Evolutionary conservation across 2,888 invertebrate genomes (phyloP), one percentile per base, ranked within the genome.

Genomic region (Heliconius ethilla): DNA sequence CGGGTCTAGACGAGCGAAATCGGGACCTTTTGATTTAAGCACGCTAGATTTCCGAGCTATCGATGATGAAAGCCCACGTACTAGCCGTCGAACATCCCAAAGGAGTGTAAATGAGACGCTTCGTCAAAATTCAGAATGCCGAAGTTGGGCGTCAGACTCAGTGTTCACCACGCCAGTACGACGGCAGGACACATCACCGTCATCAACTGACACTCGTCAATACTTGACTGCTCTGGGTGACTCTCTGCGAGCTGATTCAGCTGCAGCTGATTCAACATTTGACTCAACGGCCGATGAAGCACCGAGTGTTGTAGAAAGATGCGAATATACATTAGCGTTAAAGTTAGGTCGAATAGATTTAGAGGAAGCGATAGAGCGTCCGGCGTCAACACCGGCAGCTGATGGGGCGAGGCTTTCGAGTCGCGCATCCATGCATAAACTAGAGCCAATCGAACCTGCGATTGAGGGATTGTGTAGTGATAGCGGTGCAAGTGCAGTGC

Each of bases 71-170:
- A 95, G 95, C 83, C 95, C 95, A 3, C 89, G 90, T 4, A 84
- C 88, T 3, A 94, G 94, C 82, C 92, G 94, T 65, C 91, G 92
- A 22, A 89, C 92, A 0, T 95, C 95, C 1, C 92, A 92, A 78
- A 89, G 92, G 3, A 94, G 94, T 81, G 86, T 90, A 40, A 92
- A 93, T 75, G 94, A 94, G 27, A 94, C 94, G 2, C 80, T 93
- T 63, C 92, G 91, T 1, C 92, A 95, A 80, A 92, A 92, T 78
- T 95, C 94, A 7, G 95, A 95, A 81, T 91, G 95, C 0, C 93
- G 94, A 55, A 95, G 95, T 83, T 95, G 94, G 90, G 95, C 93
- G 27, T 95, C 95, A 0, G 95, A 95, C 82, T 95, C 95, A 0
- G 95, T 95, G 62, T 95, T 95, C 75, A 88, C 92, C 5, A 95